Base-by-base conservation (phyloP, 2,113 vertebrate species). In the Piliocolobus tephrosceles region DNA sequence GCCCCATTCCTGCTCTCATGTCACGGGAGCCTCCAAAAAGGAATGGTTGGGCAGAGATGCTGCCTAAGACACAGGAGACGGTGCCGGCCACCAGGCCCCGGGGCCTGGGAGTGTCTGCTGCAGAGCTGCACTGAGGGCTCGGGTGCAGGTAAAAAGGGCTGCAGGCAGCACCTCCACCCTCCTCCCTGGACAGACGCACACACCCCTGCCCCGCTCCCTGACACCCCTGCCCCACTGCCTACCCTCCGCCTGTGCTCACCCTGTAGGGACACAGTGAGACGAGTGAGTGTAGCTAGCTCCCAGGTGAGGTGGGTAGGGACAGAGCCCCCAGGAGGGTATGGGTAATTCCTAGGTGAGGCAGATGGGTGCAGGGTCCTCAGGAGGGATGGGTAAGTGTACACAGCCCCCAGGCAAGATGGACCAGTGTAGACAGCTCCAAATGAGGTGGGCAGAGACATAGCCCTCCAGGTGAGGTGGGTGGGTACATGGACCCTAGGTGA, bases 71-170 rank as follows among this genome's bases (percentile, higher is more conserved):
- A 45, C 30, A 27, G 22, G 32, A 35, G 22, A 47, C 4, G 5
- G 61, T 70, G 73, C 57, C 2, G 1, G 6, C 43, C 43, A 7
- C 43, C 14, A 66, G 23, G 64, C 25, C 1, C 3, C 0, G 0
- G 57, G 27, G 47, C n/a, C 45, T 1, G 18, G 55, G 43, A 38
- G 43, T 18, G 66, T 88, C 30, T 73, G 66, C 43, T 2, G 40
- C 64, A 27, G 5, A 61, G 75, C 43, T 52, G 11, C 16, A 27
- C 30, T 0, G 1, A 14, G 86, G 68, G 78, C 82, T 86, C 35
- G 14, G n/a, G 52, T 17, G 22, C 45, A 43, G 50, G 30, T 43
- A 35, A n/a, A 75, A 22, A 50, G 52, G 64, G 43, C 73, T 43
- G 27, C 43, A 27, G 43, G 0, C 43, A 27, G 23, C 6, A n/a